phyloP scores from a whole-genome alignment of 1,140 invertebrate genomes.

The Nephotettix cincticeps region DNA sequence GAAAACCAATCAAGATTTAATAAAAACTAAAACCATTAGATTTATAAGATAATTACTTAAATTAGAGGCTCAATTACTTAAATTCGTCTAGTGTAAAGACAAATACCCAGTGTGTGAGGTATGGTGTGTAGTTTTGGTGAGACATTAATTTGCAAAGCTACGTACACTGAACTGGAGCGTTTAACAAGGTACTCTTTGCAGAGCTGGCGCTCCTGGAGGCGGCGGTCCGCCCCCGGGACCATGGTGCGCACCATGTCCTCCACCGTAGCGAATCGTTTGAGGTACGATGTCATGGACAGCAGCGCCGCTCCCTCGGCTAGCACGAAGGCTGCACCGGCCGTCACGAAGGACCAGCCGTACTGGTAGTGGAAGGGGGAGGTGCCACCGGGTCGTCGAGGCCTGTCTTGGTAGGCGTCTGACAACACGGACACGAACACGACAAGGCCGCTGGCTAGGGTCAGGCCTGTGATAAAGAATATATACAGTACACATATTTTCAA shows the following conservation, averaged over 20 bases:
- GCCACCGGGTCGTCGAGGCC: constrained; percentile 1
- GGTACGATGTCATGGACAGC: constrained; percentile 59
- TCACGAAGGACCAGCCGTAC: constrained; percentile 72
- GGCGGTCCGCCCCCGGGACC: constrained; percentile 61
- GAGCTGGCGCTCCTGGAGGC: constrained; percentile 42
- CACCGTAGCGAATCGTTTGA: constrained; percentile 60
- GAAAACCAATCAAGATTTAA: too few species aligned
- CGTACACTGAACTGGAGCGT: neutral
- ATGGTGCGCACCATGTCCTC: constrained; percentile 66
- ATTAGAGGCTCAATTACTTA: too few species aligned
- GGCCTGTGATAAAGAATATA: constrained; percentile 59
- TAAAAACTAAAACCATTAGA: too few species aligned
- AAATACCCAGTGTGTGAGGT: too few species aligned
- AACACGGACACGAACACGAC: constrained; percentile 63
- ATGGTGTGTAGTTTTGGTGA: too few species aligned
- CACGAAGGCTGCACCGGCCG: constrained; percentile 63
- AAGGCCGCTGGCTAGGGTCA: constrained; percentile 61
- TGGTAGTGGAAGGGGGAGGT: constrained; percentile 54
- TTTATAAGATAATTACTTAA: too few species aligned
- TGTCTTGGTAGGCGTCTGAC: constrained; percentile 58
- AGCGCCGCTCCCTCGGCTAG: constrained; percentile 64
- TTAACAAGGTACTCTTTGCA: constrained; percentile 20
- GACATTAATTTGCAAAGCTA: too few species aligned
- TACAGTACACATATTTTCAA: too few species aligned
- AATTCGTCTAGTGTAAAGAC: too few species aligned